Evolutionary conservation across 2,113 vertebrate species (phyloP).

Genomic region (Dipodomys ordii): DNA sequence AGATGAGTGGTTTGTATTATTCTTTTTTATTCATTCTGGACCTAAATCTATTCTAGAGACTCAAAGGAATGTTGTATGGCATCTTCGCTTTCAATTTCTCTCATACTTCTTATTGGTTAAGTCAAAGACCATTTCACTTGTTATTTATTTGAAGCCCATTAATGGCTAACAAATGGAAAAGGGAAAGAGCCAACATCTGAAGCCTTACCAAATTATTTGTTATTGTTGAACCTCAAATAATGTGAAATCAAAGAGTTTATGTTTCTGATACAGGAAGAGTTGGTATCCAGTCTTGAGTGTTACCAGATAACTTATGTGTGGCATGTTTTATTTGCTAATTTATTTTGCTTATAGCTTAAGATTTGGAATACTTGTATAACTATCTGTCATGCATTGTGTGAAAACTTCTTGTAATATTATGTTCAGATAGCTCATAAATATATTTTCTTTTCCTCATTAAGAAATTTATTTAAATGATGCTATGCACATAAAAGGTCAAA

Average conservation of each 20-base stretch:
- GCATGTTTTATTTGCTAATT: not conserved
- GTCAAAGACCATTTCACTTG: not conserved
- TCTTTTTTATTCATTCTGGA: not conserved
- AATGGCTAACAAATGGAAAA: not conserved
- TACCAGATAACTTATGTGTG: not conserved
- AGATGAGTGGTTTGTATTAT: not conserved
- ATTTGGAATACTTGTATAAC: not conserved
- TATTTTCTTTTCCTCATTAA: not conserved
- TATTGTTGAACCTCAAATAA: not conserved
- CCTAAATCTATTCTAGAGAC: not conserved
- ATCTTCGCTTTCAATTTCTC: not conserved
- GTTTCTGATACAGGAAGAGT: not conserved
- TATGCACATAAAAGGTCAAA: not conserved
- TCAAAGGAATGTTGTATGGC: not conserved
- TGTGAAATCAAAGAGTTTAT: not conserved
- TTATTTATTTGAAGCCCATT: not conserved
- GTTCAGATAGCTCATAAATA: not conserved
- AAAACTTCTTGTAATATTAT: slow-evolving; percentile 17
- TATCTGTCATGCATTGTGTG: not conserved
- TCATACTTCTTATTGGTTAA: not conserved
- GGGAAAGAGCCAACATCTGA: not conserved
- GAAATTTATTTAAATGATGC: not conserved
- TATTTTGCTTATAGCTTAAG: not conserved
- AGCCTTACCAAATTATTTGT: not conserved
- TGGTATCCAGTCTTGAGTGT: not conserved